phyloP scores from a whole-genome alignment of 2,113 vertebrate genomes.

The Tyrannus savana region DNA sequence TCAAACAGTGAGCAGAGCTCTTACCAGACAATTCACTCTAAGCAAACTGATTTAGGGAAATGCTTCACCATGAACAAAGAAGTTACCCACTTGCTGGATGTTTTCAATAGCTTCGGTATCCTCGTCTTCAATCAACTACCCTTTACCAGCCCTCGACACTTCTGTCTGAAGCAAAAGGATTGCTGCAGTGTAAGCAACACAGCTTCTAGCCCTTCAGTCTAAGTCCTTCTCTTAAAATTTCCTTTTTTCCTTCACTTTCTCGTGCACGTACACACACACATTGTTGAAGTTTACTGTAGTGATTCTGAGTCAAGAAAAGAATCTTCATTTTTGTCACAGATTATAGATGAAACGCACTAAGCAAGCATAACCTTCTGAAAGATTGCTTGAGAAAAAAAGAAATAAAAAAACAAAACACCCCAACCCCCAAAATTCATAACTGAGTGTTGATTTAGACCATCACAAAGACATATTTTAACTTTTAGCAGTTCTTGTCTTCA shows the following conservation, averaged over 20 bases:
- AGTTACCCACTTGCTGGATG: not conserved
- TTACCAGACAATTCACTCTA: not conserved
- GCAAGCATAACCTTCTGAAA: not conserved
- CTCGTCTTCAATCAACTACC: not conserved
- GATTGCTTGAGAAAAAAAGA: not conserved
- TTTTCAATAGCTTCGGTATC: not conserved
- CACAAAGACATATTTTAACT: not conserved
- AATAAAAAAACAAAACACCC: not conserved
- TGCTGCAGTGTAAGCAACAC: not conserved
- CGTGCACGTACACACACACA: not conserved
- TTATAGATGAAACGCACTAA: not conserved
- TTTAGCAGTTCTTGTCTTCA: not conserved
- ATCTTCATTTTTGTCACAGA: not conserved
- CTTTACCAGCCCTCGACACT: not conserved
- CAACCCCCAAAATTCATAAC: not conserved
- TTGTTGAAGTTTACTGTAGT: not conserved
- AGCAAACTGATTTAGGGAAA: constrained; percentile 12
- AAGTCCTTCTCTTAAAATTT: not conserved
- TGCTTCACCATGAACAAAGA: not conserved
- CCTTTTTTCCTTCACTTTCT: not conserved
- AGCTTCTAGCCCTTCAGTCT: not conserved
- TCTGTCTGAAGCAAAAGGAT: not conserved
- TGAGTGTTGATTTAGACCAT: not conserved
- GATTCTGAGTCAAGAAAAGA: not conserved
- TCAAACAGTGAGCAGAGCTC: not conserved